Conservation (phyloP, 1,140 invertebrate genomes). For the Battus philenor region DNA sequence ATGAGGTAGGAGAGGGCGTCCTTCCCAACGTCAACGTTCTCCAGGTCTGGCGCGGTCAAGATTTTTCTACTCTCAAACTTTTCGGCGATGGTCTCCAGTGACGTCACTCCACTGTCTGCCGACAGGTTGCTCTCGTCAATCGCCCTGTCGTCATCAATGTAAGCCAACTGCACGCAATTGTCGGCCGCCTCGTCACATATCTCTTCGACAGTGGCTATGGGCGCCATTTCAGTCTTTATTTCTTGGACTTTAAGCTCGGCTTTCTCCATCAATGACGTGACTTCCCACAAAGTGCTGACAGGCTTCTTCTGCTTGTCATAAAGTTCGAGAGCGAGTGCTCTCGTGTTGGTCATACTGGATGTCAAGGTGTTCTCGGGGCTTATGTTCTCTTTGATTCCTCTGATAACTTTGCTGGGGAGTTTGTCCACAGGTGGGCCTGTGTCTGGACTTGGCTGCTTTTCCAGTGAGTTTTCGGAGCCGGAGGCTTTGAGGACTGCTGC, state of each 20-base stretch:
- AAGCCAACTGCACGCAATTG: slow-evolving; percentile 44
- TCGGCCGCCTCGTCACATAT: slow-evolving; percentile 48
- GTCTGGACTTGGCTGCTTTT: slow-evolving; percentile 58
- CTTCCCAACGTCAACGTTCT: slow-evolving; percentile 53
- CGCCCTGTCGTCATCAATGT: slow-evolving; percentile 51
- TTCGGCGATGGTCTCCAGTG: slow-evolving; percentile 15
- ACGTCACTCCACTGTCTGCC: slow-evolving; percentile 21
- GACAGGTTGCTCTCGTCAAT: slow-evolving; percentile 25
- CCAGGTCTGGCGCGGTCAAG: slow-evolving; percentile 13
- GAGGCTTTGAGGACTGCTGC: slow-evolving; percentile 59
- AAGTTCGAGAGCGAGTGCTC: slow-evolving; percentile 53
- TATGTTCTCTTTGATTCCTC: slow-evolving; percentile 71
- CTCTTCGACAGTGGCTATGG: slow-evolving; percentile 63
- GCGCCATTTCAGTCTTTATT: slow-evolving; percentile 43
- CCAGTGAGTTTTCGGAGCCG: slow-evolving; percentile 51
- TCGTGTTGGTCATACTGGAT: slow-evolving; percentile 58
- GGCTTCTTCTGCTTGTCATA: slow-evolving; percentile 44
- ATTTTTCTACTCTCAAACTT: slow-evolving; percentile 19
- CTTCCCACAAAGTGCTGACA: slow-evolving; percentile 14
- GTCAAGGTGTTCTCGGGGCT: slow-evolving; percentile 71
- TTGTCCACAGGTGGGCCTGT: slow-evolving; percentile 60
- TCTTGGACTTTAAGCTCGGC: slow-evolving; percentile 38
- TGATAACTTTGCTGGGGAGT: slow-evolving; percentile 63
- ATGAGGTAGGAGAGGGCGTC: slow-evolving; percentile 60
- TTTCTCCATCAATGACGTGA: slow-evolving; percentile 18